Evolutionary conservation across 2,113 vertebrate genomes (phyloP).

Genomic region (Osmerus eperlanus): DNA sequence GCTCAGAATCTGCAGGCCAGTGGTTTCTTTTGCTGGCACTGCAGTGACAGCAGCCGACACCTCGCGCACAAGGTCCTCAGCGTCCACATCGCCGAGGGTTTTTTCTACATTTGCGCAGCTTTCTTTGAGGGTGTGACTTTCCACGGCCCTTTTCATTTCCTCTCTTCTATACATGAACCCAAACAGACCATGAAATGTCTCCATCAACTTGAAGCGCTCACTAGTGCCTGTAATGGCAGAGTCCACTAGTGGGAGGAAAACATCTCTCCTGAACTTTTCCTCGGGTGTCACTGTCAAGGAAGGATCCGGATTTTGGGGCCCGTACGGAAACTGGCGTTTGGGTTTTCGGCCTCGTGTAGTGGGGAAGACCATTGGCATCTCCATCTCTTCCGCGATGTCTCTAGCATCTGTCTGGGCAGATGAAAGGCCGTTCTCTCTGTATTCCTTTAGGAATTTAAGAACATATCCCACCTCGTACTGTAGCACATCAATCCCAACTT

Average conservation of each 20-base stretch:
- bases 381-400: neutral
- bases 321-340: neutral
- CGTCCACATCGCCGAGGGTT: neutral
- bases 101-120: neutral
- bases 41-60: neutral
- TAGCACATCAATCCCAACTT: neutral
- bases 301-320: neutral
- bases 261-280: neutral
- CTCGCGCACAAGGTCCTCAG: neutral
- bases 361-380: neutral
- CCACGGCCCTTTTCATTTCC: neutral
- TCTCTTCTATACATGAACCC: neutral
- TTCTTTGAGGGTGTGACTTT: slow-evolving; percentile 4
- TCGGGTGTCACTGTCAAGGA: no score
- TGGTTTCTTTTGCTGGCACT: neutral
- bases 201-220: neutral
- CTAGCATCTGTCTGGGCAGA: slow-evolving; percentile 3
- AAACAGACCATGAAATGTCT: no score
- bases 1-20: neutral
- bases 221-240: no score
- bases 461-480: neutral
- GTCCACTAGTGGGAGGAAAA: neutral
- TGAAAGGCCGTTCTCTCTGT: slow-evolving; percentile 3
- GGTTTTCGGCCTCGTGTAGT: neutral
- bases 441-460: slow-evolving; percentile 1